These are phyloP conservation scores for Garra rufa DNA, from an alignment of 2,113 vertebrate genomes.

Conservation along the genomic window DNA sequence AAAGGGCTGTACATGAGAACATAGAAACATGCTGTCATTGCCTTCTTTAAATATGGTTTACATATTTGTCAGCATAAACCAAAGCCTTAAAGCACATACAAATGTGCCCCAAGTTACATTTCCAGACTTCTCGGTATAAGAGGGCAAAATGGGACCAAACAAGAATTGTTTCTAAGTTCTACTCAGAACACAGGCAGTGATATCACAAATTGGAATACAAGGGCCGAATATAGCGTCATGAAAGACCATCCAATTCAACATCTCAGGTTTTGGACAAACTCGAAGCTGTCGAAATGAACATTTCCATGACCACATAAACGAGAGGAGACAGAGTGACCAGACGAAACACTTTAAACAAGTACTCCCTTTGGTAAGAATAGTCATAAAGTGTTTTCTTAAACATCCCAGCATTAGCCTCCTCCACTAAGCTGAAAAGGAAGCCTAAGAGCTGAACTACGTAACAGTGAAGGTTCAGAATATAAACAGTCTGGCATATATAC, in stretches of 20 bases:
- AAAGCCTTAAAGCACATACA: constrained; percentile 28
- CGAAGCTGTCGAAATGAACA: constrained; percentile 1
- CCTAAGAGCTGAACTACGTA: constrained; percentile 71
- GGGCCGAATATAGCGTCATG: constrained; percentile 31
- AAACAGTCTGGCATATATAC: constrained; percentile 67
- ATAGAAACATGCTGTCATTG: constrained; percentile 56
- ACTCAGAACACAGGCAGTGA: constrained; percentile 53
- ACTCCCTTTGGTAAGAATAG: constrained; percentile 83
- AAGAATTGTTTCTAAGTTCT: constrained; percentile 51
- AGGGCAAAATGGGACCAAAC: constrained; percentile 47
- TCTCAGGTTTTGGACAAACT: constrained; percentile 9
- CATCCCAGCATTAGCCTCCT: constrained; percentile 75
- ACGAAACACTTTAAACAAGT: constrained; percentile 62
- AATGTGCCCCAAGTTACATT: constrained; percentile 16
- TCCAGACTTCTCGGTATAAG: constrained; percentile 34
- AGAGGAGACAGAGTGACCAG: constrained; percentile 46
- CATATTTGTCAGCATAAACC: constrained; percentile 46
- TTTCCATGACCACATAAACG: constrained; percentile 11
- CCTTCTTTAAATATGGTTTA: constrained; percentile 49
- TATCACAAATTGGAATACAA: constrained; percentile 48
- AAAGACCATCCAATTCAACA: neutral
- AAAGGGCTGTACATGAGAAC: constrained; percentile 59
- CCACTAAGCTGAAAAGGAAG: constrained; percentile 66
- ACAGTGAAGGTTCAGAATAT: constrained; percentile 53
- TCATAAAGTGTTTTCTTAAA: constrained; percentile 75